phyloP scores from a whole-genome alignment of 2,113 vertebrate genomes.

The Bettongia penicillata region DNA sequence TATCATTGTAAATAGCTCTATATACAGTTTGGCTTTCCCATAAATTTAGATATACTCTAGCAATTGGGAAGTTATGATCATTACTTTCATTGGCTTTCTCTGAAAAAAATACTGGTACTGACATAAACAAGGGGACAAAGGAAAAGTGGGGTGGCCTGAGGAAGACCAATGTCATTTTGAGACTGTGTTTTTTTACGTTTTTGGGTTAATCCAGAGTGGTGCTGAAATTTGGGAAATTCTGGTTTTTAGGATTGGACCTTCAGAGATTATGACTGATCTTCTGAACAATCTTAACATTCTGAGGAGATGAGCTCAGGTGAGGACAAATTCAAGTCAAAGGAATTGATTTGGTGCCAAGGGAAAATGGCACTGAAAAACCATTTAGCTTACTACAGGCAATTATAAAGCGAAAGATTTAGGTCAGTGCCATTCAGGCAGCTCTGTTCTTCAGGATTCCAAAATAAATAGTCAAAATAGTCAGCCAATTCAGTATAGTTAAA shows the following conservation, averaged over 20 bases:
- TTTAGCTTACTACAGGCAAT: neutral
- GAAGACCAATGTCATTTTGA: neutral
- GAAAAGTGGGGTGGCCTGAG: neutral
- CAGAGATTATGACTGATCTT: neutral
- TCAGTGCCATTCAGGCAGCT: neutral
- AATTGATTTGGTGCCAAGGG: slow-evolving; percentile 9
- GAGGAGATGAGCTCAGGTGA: neutral
- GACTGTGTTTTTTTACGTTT: neutral
- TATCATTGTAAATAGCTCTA: slow-evolving; percentile 50
- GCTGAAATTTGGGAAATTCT: slow-evolving; percentile 13
- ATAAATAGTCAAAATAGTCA: neutral
- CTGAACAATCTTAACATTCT: neutral
- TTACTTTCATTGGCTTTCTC: neutral
- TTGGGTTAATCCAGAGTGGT: neutral
- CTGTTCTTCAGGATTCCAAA: neutral
- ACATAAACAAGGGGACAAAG: neutral
- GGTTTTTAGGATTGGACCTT: neutral
- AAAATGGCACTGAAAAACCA: neutral
- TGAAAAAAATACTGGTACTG: neutral
- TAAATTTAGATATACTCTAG: neutral
- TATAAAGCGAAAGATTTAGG: neutral
- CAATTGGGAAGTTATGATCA: neutral
- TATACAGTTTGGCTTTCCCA: slow-evolving; percentile 21
- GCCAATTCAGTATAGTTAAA: neutral
- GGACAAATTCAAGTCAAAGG: slow-evolving; percentile 18